These are phyloP conservation scores for Hippocampus abdominalis DNA, from an alignment of 2,113 vertebrate genomes.

Conservation along the genomic window DNA sequence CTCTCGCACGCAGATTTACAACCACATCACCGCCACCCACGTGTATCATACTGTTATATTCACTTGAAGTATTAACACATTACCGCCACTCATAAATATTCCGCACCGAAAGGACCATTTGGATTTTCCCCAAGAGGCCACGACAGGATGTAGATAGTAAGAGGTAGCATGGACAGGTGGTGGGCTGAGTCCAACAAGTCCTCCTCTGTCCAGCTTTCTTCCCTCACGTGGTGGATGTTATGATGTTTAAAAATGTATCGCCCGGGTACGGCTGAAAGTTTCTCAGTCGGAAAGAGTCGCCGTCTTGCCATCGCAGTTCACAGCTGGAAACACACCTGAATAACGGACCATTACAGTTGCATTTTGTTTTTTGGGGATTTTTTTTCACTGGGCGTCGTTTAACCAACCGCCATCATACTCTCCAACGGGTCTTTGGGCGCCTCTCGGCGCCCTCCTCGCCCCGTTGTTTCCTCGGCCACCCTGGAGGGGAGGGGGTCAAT, in stretches of 20 bases:
- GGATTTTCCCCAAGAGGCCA: conserved; percentile 18
- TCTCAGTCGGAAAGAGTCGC: conserved; percentile 52
- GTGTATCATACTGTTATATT: conserved; percentile 42
- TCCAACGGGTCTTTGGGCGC: conserved; percentile 66
- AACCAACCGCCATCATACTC: conserved; percentile 60
- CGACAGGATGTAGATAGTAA: conserved; percentile 61
- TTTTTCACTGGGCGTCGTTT: conserved; percentile 25
- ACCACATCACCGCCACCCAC: conserved; percentile 42
- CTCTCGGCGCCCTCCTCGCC: conserved; percentile 61
- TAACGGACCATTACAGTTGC: conserved; percentile 26
- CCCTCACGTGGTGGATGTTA: conserved; percentile 64
- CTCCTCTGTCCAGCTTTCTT: conserved; percentile 20
- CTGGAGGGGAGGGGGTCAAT: conserved; percentile 62
- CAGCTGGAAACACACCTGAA: conserved; percentile 63
- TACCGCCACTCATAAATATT: conserved; percentile 16
- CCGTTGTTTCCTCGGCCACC: conserved; percentile 45
- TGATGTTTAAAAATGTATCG: conserved; percentile 66
- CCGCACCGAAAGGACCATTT: conserved; percentile 33
- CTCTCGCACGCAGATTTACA: conserved; percentile 23
- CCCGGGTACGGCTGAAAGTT: conserved; percentile 62
- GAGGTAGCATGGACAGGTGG: conserved; percentile 57
- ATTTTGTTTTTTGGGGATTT: neutral
- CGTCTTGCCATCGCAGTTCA: conserved; percentile 29
- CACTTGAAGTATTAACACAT: conserved; percentile 49
- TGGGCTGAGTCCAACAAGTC: conserved; percentile 46